Evolutionary conservation across 2,888 invertebrate species (phyloP).

Genomic region (Homarus gammarus): DNA sequence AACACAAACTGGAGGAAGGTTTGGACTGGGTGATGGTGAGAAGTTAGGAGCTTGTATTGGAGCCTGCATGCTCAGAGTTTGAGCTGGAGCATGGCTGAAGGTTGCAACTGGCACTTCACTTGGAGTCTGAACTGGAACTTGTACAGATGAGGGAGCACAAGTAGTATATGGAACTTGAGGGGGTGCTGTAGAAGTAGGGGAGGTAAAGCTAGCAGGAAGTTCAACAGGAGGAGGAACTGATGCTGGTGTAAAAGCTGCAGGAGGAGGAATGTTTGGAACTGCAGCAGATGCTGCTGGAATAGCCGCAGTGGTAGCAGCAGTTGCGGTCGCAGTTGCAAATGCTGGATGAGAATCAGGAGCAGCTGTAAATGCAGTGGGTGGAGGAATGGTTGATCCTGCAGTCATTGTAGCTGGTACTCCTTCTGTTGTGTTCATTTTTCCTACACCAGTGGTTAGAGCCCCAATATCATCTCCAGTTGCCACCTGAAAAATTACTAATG

Average conservation of each 20-base stretch:
- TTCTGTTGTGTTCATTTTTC: slow-evolving; percentile 44
- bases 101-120: slow-evolving; percentile 24
- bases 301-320: slow-evolving; percentile 39
- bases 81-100: slow-evolving; percentile 84
- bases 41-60: slow-evolving; percentile 42
- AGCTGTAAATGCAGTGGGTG: slow-evolving; percentile 55
- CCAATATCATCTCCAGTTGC: slow-evolving; percentile 49
- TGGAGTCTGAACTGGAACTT: slow-evolving; percentile 32
- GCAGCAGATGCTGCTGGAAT: slow-evolving; percentile 36
- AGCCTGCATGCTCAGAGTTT: slow-evolving; percentile 39
- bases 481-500: slow-evolving; percentile 44
- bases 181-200: slow-evolving; percentile 31
- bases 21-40: slow-evolving; percentile 18
- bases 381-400: slow-evolving; percentile 53
- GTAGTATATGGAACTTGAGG: neutral
- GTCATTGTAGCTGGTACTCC: slow-evolving; percentile 16
- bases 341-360: slow-evolving; percentile 49
- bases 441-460: slow-evolving; percentile 32
- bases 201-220: slow-evolving; percentile 66
- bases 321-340: slow-evolving; percentile 47
- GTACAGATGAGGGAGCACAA: neutral
- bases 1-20: slow-evolving; percentile 11
- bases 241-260: slow-evolving; percentile 49
- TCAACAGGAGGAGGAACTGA: slow-evolving; percentile 84
- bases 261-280: slow-evolving; percentile 49